Percentiles rank a stretch among this genome's conserved stretches.
These are phyloP conservation scores for Choloepus didactylus DNA, from an alignment of 2,797 vertebrate genomes.

Conservation along the genomic window DNA sequence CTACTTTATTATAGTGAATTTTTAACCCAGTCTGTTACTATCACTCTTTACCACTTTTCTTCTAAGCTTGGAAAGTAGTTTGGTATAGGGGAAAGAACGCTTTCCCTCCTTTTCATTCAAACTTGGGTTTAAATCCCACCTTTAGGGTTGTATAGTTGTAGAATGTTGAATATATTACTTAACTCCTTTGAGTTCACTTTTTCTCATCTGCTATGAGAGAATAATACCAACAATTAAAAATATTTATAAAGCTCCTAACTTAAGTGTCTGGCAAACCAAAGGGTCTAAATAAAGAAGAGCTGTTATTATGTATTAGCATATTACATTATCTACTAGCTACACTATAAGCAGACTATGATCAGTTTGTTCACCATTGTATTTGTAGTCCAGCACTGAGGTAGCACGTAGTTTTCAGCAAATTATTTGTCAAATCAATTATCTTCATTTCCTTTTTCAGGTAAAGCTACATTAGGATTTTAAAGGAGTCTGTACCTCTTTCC, in stretches of 20 bases:
- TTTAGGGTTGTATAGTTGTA: background rate
- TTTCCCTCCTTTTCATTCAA: background rate
- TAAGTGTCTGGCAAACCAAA: background rate
- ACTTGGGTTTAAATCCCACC: background rate
- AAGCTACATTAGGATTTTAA: background rate
- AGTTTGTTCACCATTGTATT: background rate
- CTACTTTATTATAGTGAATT: background rate
- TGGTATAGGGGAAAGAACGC: background rate
- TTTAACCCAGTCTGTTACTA: slow-evolving; percentile 36
- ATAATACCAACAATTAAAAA: slow-evolving; percentile 6
- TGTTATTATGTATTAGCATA: background rate
- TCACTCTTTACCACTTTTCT: background rate
- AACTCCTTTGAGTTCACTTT: background rate
- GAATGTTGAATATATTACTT: background rate
- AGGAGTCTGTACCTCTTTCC: background rate
- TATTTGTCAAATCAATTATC: slow-evolving; percentile 2
- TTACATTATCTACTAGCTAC: background rate
- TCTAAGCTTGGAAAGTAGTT: background rate
- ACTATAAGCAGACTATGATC: background rate
- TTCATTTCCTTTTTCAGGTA: background rate
- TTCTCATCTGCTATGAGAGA: slow-evolving; percentile 4
- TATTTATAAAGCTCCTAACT: background rate
- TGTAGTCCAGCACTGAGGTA: background rate
- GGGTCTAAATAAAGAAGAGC: slow-evolving; percentile 9
- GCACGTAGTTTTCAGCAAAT: background rate